phyloP scores from a whole-genome alignment of 2,888 invertebrate genomes.

The Eledone cirrhosa region DNA sequence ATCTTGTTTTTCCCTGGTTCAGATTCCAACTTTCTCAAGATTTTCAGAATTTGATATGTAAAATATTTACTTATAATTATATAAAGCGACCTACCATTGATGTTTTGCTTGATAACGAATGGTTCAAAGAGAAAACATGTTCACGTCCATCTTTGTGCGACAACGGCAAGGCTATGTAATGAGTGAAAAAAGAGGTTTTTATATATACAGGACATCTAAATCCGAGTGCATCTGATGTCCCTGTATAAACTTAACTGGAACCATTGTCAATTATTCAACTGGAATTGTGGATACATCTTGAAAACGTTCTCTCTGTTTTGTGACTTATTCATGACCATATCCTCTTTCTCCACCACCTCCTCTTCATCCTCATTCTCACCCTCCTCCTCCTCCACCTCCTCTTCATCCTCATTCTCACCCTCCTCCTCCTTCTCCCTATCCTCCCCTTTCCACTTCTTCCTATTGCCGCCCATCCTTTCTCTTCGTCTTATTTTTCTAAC shows the following conservation, averaged over 20 bases:
- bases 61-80: constrained; percentile 41
- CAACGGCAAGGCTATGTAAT: too few species aligned
- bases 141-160: too few species aligned
- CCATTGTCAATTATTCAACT: too few species aligned
- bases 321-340: background rate
- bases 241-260: too few species aligned
- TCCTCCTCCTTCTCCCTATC: background rate
- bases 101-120: constrained; percentile 5
- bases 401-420: background rate
- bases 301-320: too few species aligned
- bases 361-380: constrained; percentile 33
- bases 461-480: background rate
- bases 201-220: too few species aligned
- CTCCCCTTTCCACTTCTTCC: background rate
- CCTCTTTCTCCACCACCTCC: background rate
- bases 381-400: constrained; percentile 42
- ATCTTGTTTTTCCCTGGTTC: constrained; percentile 40
- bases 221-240: too few species aligned
- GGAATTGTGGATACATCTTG: background rate
- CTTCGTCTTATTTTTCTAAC: background rate
- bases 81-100: constrained; percentile 34
- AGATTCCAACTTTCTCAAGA: constrained; percentile 16
- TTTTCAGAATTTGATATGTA: constrained; percentile 39
- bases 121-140: constrained; percentile 13
- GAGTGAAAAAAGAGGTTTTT: too few species aligned